Conservation (phyloP, 2,888 invertebrate genomes). For the Crossocerus cetratus region DNA sequence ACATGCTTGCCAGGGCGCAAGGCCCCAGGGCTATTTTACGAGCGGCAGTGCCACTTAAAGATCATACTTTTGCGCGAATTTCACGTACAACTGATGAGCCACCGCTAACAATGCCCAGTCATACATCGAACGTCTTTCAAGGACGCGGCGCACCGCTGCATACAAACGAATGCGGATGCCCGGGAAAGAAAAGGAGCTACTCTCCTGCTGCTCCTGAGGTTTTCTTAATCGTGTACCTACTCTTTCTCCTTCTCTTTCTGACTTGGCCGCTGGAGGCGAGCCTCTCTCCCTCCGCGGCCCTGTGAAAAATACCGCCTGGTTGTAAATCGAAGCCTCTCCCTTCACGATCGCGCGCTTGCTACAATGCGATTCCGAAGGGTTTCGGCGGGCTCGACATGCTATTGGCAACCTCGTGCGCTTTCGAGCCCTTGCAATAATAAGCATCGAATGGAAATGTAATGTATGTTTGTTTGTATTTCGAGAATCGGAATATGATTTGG, state of each 20-base stretch:
- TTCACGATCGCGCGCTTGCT: conserved; percentile 21
- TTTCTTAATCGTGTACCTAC: conserved; percentile 55
- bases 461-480: too few species aligned
- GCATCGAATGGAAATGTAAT: too few species aligned
- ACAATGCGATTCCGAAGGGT: background rate
- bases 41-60: conserved; percentile 52
- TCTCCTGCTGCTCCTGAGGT: conserved; percentile 32
- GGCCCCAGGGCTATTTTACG: conserved; percentile 54
- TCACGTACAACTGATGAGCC: conserved; percentile 52
- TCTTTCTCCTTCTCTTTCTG: conserved; percentile 12
- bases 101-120: conserved; percentile 61
- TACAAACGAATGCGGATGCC: conserved; percentile 52
- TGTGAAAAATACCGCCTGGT: conserved; percentile 47
- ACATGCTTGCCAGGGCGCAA: conserved; percentile 16
- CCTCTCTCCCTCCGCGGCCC: conserved; percentile 27
- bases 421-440: too few species aligned
- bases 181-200: conserved; percentile 16
- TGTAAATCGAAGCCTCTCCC: conserved; percentile 36
- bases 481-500: background rate
- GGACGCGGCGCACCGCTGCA: conserved; percentile 52
- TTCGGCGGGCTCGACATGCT: too few species aligned
- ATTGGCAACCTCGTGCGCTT: too few species aligned
- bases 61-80: conserved; percentile 62
- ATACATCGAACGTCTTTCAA: conserved; percentile 56
- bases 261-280: too few species aligned